Conservation (phyloP, 1,140 invertebrate genomes). For the Trachymyrmex cornetzi region DNA sequence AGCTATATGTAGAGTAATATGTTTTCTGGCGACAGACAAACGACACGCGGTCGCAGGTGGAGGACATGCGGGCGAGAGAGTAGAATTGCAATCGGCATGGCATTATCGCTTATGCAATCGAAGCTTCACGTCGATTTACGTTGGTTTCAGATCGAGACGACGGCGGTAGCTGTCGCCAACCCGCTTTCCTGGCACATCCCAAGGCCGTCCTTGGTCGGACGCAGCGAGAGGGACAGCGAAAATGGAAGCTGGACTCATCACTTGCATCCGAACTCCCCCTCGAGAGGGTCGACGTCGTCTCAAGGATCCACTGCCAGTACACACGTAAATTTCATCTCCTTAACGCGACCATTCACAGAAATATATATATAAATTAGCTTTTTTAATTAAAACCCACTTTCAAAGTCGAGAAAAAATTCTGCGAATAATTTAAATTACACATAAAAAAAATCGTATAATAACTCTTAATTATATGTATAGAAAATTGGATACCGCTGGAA, state of each 20-base stretch:
- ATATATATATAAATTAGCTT: background rate
- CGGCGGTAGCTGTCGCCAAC: conserved; percentile 73
- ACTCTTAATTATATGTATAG: background rate
- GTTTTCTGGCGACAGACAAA: conserved; percentile 68
- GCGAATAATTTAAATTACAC: background rate
- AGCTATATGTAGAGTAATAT: conserved; percentile 59
- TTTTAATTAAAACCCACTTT: conserved; percentile 1
- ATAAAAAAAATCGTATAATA: background rate
- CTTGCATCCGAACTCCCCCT: conserved; percentile 83
- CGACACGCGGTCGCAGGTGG: conserved; percentile 64
- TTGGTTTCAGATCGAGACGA: conserved; percentile 87
- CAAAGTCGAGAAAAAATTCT: background rate
- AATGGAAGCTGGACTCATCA: conserved; percentile 83
- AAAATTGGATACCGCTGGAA: too few species aligned
- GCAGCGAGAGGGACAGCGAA: conserved; percentile 84
- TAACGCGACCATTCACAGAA: background rate
- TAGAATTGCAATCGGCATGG: conserved; percentile 69
- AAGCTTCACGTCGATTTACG: conserved; percentile 77
- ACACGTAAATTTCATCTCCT: conserved; percentile 88
- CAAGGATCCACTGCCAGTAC: conserved; percentile 92
- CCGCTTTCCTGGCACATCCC: conserved; percentile 91
- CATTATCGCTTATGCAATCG: conserved; percentile 79
- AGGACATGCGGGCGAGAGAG: conserved; percentile 74
- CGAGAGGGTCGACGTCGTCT: conserved; percentile 90
- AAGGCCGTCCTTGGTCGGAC: conserved; percentile 89